Percentiles rank a stretch among this genome's conserved stretches.
These are phyloP conservation scores for Lagenorhynchus albirostris DNA, from an alignment of 2,113 vertebrate species.

Conservation along the genomic window DNA sequence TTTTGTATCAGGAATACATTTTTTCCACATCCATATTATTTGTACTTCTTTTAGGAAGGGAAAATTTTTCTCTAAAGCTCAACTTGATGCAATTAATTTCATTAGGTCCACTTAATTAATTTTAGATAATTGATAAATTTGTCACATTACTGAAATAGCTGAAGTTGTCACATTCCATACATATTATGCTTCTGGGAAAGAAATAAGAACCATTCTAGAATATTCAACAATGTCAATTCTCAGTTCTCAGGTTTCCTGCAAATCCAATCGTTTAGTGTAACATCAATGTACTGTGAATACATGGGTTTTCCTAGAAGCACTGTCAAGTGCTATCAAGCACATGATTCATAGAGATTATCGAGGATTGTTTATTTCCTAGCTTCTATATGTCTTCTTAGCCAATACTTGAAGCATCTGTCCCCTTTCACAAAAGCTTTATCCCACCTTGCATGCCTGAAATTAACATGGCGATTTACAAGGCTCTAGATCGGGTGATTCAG, in stretches of 20 bases:
- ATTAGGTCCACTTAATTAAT: background rate
- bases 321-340: background rate
- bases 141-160: background rate
- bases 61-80: background rate
- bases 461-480: background rate
- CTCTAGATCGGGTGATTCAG: background rate
- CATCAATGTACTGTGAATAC: background rate
- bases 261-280: background rate
- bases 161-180: background rate
- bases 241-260: background rate
- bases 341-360: background rate
- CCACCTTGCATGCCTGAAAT: background rate
- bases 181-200: background rate
- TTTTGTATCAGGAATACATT: background rate
- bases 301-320: background rate
- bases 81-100: background rate
- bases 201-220: background rate
- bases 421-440: background rate
- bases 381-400: background rate
- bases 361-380: background rate
- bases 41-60: background rate
- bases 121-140: background rate
- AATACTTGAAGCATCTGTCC: accelerated
- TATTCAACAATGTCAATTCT: background rate
- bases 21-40: background rate